A percentile compares a stretch with the other conserved stretches of the same genome.
These are phyloP conservation scores for Epirrita christyi DNA, from an alignment of 2,888 invertebrate species.

Conservation along the genomic window DNA sequence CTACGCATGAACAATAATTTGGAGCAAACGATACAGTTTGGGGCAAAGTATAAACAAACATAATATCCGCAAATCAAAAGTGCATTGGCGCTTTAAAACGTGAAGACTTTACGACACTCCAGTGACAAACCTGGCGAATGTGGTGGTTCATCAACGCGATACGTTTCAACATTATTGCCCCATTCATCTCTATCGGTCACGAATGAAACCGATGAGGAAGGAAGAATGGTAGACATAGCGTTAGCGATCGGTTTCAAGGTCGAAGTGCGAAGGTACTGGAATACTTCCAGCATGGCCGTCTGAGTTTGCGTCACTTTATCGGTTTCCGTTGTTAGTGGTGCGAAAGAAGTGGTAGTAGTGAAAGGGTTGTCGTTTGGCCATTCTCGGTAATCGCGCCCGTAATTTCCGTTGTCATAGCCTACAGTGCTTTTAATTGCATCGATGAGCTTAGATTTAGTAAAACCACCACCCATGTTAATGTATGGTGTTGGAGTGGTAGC, in stretches of 20 bases:
- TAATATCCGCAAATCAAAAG: slow-evolving; percentile 66
- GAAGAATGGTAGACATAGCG: slow-evolving; percentile 68
- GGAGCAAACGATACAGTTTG: slow-evolving; percentile 20
- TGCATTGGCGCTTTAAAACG: slow-evolving; percentile 71
- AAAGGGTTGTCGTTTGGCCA: slow-evolving; percentile 83
- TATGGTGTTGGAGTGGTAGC: slow-evolving; percentile 77
- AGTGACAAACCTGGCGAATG: slow-evolving; percentile 83
- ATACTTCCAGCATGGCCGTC: slow-evolving; percentile 81
- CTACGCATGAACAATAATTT: slow-evolving; percentile 21
- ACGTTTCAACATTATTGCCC: slow-evolving; percentile 79
- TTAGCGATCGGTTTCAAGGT: slow-evolving; percentile 77
- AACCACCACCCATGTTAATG: slow-evolving; percentile 77
- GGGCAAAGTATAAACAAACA: slow-evolving; percentile 29
- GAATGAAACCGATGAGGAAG: slow-evolving; percentile 64
- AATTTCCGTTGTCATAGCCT: slow-evolving; percentile 74
- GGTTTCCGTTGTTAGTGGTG: slow-evolving; percentile 72
- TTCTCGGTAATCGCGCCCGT: slow-evolving; percentile 71
- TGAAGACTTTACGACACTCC: slow-evolving; percentile 72
- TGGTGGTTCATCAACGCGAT: slow-evolving; percentile 82
- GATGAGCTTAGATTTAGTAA: slow-evolving; percentile 79
- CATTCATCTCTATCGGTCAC: slow-evolving; percentile 75
- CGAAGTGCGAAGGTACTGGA: slow-evolving; percentile 80
- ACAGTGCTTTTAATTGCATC: slow-evolving; percentile 80
- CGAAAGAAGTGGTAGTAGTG: slow-evolving; percentile 76
- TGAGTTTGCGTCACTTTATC: slow-evolving; percentile 79